Evolutionary conservation across 2,113 vertebrate genomes (phyloP), one percentile per base, ranked within the genome.

Genomic region (Ctenodactylus gundi): DNA sequence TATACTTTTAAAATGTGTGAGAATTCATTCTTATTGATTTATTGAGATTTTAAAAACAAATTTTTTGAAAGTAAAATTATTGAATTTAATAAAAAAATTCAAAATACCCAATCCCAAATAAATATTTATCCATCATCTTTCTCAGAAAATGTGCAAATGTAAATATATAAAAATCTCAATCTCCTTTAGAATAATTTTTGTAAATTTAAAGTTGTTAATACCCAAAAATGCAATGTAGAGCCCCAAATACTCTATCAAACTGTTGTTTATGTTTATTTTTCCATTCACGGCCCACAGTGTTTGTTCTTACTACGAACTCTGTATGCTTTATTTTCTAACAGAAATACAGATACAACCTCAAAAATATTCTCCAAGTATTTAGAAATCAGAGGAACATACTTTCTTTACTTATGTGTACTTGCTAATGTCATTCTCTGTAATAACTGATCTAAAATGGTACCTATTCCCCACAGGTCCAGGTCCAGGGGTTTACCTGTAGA

Each of bases 201-300:
- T 73, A 90, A 70, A 67, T 65, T 44, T 67, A 67, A 93, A 81
- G 77, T 11, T 49, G 29, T 72, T 83, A 73, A 68, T 70, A 51
- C 3, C 13, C n/a, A 67, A 83, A n/a, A 87, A 70, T 68, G 4
- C 78, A 86, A 7, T 57, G 34, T 15, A 21, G 36, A 85, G 20
- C 1, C n/a, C n/a, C 44, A 85, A 91, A 46, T 82, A n/a, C 44
- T 46, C 51, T 5, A 49, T 4, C 2, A 68, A 49, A 78, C 57
- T n/a, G 46, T 4, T 49, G 36, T 53, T 67, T 88, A 64, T 41
- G 39, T 78, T 20, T 77, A 73, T 76, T 84, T n/a, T 92, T 81
- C 36, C 57, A 78, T 6, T 82, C 60, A 34, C 4, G 55, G 20
- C 76, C 29, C 64, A 6, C 15, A 88, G 49, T 77, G 34, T 64